Conservation (phyloP, 1,140 invertebrate species). For the Ips nitidus region DNA sequence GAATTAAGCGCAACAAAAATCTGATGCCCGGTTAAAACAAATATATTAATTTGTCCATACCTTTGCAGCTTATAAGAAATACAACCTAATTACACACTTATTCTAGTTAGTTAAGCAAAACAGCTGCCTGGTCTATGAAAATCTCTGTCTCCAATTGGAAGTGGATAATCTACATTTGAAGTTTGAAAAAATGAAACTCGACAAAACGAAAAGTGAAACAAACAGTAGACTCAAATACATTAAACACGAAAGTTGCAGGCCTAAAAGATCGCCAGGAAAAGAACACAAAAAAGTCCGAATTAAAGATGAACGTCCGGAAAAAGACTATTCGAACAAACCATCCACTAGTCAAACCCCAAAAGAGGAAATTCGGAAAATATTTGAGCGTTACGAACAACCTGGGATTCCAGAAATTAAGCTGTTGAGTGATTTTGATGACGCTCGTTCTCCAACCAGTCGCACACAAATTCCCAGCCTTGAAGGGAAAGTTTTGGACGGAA, state of each 20-base stretch:
- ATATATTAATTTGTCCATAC: no score
- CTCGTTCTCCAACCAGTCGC: background rate
- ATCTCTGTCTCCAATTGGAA: slow-evolving; percentile 48
- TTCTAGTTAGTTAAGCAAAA: slow-evolving; percentile 50
- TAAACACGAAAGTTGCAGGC: slow-evolving; percentile 28
- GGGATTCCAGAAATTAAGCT: slow-evolving; percentile 39
- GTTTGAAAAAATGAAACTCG: slow-evolving; percentile 39
- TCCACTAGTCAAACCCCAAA: slow-evolving; percentile 15
- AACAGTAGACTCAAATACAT: slow-evolving; percentile 45
- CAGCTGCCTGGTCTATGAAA: slow-evolving; percentile 48
- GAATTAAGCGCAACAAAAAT: background rate
- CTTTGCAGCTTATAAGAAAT: background rate
- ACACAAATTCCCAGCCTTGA: slow-evolving; percentile 5
- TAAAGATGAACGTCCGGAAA: slow-evolving; percentile 35
- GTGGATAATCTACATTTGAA: slow-evolving; percentile 44
- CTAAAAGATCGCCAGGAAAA: slow-evolving; percentile 20
- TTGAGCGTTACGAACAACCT: slow-evolving; percentile 36
- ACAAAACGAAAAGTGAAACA: slow-evolving; percentile 38
- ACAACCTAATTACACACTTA: background rate
- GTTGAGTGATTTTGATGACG: slow-evolving; percentile 18
- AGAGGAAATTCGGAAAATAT: slow-evolving; percentile 41
- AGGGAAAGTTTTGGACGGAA: slow-evolving; percentile 9
- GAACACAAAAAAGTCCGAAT: slow-evolving; percentile 31
- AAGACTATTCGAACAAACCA: slow-evolving; percentile 13
- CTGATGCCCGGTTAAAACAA: background rate